These are phyloP conservation scores for Halyomorpha halys DNA, from an alignment of 1,140 invertebrate species.

Conservation along the genomic window DNA sequence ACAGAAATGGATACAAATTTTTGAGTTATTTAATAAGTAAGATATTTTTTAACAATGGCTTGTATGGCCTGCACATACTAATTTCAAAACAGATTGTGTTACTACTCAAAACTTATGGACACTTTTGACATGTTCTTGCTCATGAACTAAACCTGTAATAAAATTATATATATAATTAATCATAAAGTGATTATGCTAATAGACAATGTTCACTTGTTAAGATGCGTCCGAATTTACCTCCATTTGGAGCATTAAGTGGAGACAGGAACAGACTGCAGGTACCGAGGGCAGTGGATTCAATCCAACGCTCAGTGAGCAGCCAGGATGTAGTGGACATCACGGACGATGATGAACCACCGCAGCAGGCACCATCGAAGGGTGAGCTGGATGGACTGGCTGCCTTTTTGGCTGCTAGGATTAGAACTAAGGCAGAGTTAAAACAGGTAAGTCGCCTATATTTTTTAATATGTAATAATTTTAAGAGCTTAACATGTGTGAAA, in stretches of 20 bases:
- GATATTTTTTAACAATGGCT: too few relatives aligned
- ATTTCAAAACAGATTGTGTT: too few relatives aligned
- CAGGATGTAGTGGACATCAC: conserved; percentile 31
- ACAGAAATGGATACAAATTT: too few relatives aligned
- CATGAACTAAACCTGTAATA: too few relatives aligned
- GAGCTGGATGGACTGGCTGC: conserved; percentile 43
- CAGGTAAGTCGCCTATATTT: conserved; percentile 38
- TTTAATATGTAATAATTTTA: too few relatives aligned
- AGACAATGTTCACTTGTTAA: background rate
- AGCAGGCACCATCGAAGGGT: conserved; percentile 28
- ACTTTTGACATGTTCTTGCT: too few relatives aligned
- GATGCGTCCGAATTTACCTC: conserved; percentile 42
- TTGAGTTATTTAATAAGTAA: too few relatives aligned
- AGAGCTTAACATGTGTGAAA: too few relatives aligned
- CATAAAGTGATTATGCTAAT: too few relatives aligned
- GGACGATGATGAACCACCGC: conserved; percentile 17
- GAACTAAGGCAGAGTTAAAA: conserved; percentile 73
- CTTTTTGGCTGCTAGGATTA: conserved; percentile 55
- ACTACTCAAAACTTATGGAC: too few relatives aligned
- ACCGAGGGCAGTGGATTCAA: conserved; percentile 53
- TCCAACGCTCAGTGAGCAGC: conserved; percentile 34
- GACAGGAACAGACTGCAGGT: conserved; percentile 47
- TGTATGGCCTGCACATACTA: too few relatives aligned
- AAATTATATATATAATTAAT: too few relatives aligned
- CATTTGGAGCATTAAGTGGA: conserved; percentile 42